Conservation (phyloP, 2,797 vertebrate species). For the Tolypeutes matacus region DNA sequence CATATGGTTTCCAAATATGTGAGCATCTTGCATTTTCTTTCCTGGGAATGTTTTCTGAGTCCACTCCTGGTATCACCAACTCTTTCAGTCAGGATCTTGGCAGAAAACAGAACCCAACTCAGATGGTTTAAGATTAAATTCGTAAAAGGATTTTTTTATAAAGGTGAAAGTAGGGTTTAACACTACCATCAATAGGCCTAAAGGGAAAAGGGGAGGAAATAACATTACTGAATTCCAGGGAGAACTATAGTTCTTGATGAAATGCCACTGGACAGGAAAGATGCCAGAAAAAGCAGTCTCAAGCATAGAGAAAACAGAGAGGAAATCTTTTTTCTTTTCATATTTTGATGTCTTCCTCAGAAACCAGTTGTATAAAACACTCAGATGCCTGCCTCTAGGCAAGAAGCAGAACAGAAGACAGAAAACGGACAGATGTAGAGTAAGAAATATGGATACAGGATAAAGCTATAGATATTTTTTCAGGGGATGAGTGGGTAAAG, state of each 20-base stretch:
- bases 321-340: background rate
- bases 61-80: background rate
- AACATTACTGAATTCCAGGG: background rate
- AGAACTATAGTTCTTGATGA: background rate
- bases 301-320: background rate
- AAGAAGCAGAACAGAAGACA: background rate
- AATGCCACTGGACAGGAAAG: too few species aligned
- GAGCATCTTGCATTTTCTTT: background rate
- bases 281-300: background rate
- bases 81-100: background rate
- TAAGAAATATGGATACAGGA: background rate
- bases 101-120: background rate
- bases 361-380: background rate
- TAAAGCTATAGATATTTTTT: background rate
- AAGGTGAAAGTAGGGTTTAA: background rate
- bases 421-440: background rate
- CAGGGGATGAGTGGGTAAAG: background rate
- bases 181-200: background rate
- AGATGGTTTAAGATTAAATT: background rate
- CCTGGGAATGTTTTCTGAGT: background rate
- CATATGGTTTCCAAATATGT: background rate
- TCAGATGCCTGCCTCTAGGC: background rate
- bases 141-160: background rate
- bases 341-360: background rate
- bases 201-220: background rate